Base-by-base conservation (phyloP, 1,140 invertebrate species). In the Papilio polytes region DNA sequence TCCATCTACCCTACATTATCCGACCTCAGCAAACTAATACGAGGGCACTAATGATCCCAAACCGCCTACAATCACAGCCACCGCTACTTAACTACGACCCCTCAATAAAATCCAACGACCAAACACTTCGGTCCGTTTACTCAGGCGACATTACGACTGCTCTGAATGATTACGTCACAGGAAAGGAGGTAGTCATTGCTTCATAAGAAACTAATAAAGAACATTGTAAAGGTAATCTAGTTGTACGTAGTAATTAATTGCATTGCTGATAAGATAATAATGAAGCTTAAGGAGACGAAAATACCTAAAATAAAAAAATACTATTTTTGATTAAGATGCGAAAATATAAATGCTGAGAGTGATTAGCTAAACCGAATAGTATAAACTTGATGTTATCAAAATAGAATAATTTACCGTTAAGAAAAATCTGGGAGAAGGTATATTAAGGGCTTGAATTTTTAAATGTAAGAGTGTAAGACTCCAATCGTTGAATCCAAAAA, bases 121-220 rank as follows among this genome's bases (percentile, higher is more conserved):
- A 26, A 22, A 63, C 59, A 66, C 63, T 66, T 31, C 63, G 63
- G 63, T 66, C 63, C 63, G 26, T 66, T 66, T 31, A 31, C 63
- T 66, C 26, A 6, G 12, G 63, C 63, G 26, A 66, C 22, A 36
- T 31, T 66, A 66, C 22, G 22, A 66, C 63, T 31, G 20, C 26
- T 66, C 53, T 66, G 26, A 66, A 66, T 31, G 26, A 66, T 66
- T 15, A 7, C 63, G 26, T 66, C 63, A 66, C 1, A 6, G 22
- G 63, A 31, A 66, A 66, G 63, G 36, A 66, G 26, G 22, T 26
- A 31, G 26, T 26, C 36, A 66, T 15, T 31, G 63, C 13, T 66
- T 26, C 15, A 66, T 36, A 31, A 36, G 63, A 66, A 36, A 22
- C 20, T 9, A 10, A 22, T 53, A n/a, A n/a, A 53, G 12, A 12